These are phyloP conservation scores for Actias luna DNA, from an alignment of 2,888 invertebrate genomes.

Conservation along the genomic window DNA sequence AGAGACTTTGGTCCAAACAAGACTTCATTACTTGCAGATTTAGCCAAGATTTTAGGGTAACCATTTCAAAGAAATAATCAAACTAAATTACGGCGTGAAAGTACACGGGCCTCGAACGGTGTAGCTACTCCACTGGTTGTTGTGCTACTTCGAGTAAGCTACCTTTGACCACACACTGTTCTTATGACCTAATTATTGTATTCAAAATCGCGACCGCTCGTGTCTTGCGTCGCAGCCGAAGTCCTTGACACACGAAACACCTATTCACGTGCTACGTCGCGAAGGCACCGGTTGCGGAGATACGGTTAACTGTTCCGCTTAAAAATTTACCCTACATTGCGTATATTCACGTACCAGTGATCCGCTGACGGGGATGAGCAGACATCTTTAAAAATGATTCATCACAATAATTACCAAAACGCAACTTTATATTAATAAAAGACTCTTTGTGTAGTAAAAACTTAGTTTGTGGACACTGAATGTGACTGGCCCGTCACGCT, in stretches of 20 bases:
- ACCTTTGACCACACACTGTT: background rate
- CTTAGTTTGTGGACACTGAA: no score
- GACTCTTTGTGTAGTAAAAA: no score
- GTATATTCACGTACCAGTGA: background rate
- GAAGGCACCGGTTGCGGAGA: constrained; percentile 9
- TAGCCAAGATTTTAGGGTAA: no score
- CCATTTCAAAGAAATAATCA: no score
- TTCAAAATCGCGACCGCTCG: constrained; percentile 23
- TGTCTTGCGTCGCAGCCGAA: constrained; percentile 3
- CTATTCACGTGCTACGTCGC: constrained; percentile 36
- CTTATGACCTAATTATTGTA: background rate
- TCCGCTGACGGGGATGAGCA: background rate
- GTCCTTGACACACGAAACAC: constrained; percentile 37
- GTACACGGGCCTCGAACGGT: no score
- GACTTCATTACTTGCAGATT: no score
- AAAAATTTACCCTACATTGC: background rate
- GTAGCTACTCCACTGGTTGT: no score
- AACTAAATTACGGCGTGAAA: no score
- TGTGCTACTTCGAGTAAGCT: no score
- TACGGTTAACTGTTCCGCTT: constrained; percentile 7
- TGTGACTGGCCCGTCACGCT: no score
- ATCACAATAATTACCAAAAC: background rate
- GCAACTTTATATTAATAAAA: no score
- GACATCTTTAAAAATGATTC: background rate
- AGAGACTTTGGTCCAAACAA: no score